Evolutionary conservation across 2,797 vertebrate species (phyloP).

Genomic region (Lacerta bilineata): DNA sequence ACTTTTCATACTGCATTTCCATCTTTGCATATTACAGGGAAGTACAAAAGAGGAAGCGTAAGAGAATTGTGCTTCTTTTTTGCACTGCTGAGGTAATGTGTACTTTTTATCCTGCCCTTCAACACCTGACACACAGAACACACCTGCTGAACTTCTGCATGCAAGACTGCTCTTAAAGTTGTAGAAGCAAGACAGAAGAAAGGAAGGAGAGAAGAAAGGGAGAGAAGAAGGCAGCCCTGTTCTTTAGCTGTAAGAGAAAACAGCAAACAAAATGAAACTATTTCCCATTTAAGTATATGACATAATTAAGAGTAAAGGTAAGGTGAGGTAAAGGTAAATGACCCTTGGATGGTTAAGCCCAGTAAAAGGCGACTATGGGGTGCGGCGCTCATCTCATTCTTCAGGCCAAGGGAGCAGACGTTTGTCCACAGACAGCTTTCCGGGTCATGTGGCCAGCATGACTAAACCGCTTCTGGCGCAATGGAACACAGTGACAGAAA

Average conservation of each 20-base stretch:
- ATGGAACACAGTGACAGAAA: no score
- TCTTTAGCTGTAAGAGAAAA: constrained; percentile 57
- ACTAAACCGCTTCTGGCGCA: no score
- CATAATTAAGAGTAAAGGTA: constrained; percentile 16
- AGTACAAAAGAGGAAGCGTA: background rate
- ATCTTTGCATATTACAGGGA: background rate
- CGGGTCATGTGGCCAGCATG: no score
- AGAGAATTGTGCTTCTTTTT: background rate
- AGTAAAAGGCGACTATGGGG: no score
- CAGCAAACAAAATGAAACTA: constrained; percentile 60
- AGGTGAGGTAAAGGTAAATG: no score
- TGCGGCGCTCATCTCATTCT: no score
- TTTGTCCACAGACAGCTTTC: no score
- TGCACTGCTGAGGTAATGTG: background rate
- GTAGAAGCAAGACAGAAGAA: no score
- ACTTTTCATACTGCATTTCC: background rate
- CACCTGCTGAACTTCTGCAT: background rate
- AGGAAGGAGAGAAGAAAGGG: background rate
- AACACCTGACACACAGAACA: background rate
- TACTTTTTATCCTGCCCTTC: background rate
- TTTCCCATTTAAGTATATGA: constrained; percentile 63
- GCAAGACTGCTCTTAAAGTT: background rate
- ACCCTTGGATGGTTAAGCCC: no score
- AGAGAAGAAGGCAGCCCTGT: background rate
- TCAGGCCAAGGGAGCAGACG: no score